These are phyloP conservation scores for Limnothrissa miodon DNA, from an alignment of 2,113 vertebrate genomes.

Conservation along the genomic window DNA sequence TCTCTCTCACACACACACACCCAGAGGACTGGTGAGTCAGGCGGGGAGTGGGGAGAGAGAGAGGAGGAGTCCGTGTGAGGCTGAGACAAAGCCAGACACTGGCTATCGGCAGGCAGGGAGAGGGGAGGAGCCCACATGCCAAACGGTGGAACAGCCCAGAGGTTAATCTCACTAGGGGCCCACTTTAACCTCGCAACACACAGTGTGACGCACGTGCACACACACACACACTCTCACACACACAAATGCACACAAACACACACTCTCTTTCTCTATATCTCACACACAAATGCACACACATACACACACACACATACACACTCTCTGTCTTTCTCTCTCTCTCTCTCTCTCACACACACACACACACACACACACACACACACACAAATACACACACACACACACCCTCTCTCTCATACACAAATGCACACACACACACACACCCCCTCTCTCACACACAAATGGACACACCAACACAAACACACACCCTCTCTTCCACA, in stretches of 20 bases:
- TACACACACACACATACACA: slow-evolving; percentile 3
- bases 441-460: not conserved
- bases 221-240: slow-evolving; percentile 31
- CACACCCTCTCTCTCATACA: not conserved
- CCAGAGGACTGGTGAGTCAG: slow-evolving; percentile 22
- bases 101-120: slow-evolving; percentile 70
- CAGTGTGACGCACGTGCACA: slow-evolving; percentile 49
- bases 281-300: slow-evolving; percentile 30
- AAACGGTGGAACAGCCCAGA: slow-evolving; percentile 77
- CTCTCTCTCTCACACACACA: too few relatives aligned
- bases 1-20: not conserved
- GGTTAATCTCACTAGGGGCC: slow-evolving; percentile 78
- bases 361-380: not conserved
- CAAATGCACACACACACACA: slow-evolving; percentile 8
- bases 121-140: slow-evolving; percentile 77
- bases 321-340: too few relatives aligned
- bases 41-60: slow-evolving; percentile 41
- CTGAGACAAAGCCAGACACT: slow-evolving; percentile 82
- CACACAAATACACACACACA: slow-evolving; percentile 41
- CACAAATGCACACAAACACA: not conserved
- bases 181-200: slow-evolving; percentile 72
- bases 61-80: slow-evolving; percentile 56
- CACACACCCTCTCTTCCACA: not conserved
- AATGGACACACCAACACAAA: not conserved
- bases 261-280: slow-evolving; percentile 31